Evolutionary conservation across 2,888 invertebrate species (phyloP).

Genomic region (Trichacis sp.): DNA sequence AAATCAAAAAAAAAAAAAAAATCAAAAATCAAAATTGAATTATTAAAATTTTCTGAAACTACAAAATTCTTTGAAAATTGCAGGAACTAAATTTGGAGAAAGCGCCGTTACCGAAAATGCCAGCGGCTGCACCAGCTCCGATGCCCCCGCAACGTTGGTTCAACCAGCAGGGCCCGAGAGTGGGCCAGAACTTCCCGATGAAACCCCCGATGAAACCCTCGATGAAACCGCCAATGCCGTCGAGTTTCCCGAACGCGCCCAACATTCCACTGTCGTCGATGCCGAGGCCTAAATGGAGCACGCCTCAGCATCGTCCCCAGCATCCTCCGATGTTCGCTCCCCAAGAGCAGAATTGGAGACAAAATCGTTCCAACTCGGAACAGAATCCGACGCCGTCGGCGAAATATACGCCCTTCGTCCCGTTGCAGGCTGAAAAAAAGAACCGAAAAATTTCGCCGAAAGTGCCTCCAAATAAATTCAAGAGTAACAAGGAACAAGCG

Average conservation of each 20-base stretch:
- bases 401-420: conserved; percentile 70
- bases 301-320: background rate
- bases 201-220: no score
- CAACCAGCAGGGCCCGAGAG: conserved; percentile 18
- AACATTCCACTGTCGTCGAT: conserved; percentile 9
- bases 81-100: conserved; percentile 54
- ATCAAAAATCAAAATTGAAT: no score
- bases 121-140: no score
- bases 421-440: conserved; percentile 72
- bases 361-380: background rate
- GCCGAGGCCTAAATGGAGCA: conserved; percentile 11
- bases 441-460: conserved; percentile 51
- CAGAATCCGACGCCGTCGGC: background rate
- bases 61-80: no score
- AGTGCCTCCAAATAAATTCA: conserved; percentile 33
- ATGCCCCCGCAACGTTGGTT: conserved; percentile 50
- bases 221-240: conserved; percentile 31
- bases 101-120: conserved; percentile 47
- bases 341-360: background rate
- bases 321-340: no score
- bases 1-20: no score
- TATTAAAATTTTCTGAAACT: no score
- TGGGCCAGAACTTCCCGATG: conserved; percentile 6
- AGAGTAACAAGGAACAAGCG: conserved; percentile 21
- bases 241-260: conserved; percentile 44